phyloP scores from a whole-genome alignment of 2,888 invertebrate species.

The Scaptomyza flava region DNA sequence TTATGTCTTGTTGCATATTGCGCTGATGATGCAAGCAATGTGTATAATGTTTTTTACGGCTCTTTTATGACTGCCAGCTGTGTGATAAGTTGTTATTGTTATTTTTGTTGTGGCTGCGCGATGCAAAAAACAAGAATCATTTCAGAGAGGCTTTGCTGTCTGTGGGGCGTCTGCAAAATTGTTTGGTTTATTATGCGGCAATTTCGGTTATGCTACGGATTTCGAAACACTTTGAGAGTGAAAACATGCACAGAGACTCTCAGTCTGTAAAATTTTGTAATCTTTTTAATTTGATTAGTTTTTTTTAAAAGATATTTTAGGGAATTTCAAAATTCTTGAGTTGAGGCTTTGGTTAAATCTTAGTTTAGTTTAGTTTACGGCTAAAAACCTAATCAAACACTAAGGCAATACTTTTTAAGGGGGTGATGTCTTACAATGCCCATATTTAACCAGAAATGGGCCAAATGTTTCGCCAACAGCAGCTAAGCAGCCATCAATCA shows the following conservation, averaged over 20 bases:
- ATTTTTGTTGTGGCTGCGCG: slow-evolving; percentile 25
- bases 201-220: slow-evolving; percentile 22
- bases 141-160: slow-evolving; percentile 10
- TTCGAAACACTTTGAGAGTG: slow-evolving; percentile 18
- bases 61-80: slow-evolving; percentile 53
- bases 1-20: slow-evolving; percentile 57
- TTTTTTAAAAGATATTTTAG: background rate
- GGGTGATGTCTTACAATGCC: background rate
- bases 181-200: slow-evolving; percentile 35
- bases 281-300: slow-evolving; percentile 11
- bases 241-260: background rate
- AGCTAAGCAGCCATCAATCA: slow-evolving; percentile 66
- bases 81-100: slow-evolving; percentile 46
- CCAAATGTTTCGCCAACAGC: slow-evolving; percentile 11
- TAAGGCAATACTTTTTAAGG: slow-evolving; percentile 42
- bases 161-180: slow-evolving; percentile 33
- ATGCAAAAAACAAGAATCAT: slow-evolving; percentile 11
- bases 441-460: slow-evolving; percentile 6
- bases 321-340: background rate
- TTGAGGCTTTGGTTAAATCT: background rate
- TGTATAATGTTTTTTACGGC: slow-evolving; percentile 47
- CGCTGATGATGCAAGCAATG: slow-evolving; percentile 64
- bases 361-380: slow-evolving; percentile 1
- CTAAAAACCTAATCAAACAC: slow-evolving; percentile 65
- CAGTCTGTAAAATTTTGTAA: background rate